Conservation (phyloP, 2,113 vertebrate species). For the Indicator indicator region DNA sequence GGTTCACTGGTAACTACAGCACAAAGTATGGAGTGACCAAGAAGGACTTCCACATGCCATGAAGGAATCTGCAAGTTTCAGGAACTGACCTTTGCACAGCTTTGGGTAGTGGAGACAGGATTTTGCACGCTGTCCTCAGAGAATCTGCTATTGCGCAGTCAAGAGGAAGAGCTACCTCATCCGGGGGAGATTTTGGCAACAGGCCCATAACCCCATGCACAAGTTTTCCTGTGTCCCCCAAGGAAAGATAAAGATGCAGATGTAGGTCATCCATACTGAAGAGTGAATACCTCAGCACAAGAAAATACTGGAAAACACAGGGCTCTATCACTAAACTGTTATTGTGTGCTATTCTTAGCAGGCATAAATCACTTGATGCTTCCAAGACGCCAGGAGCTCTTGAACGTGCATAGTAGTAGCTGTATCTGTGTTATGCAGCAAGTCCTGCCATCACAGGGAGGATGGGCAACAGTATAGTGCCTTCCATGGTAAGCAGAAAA, state of each 20-base stretch:
- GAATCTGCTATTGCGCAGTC: not conserved
- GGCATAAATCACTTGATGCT: not conserved
- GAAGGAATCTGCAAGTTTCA: not conserved
- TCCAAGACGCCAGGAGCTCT: slow-evolving; percentile 1
- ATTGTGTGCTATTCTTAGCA: not conserved
- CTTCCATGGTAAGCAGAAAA: not conserved
- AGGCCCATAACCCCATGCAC: not conserved
- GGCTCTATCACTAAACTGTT: not conserved
- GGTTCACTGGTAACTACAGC: not conserved
- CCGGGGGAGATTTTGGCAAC: not conserved
- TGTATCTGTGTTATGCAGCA: not conserved
- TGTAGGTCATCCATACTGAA: not conserved
- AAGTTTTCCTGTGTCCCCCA: not conserved
- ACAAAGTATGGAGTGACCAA: not conserved
- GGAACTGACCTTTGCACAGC: not conserved
- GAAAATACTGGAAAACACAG: not conserved
- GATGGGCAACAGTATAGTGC: not conserved
- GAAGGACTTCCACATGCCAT: not conserved
- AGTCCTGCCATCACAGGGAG: not conserved
- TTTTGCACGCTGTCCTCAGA: not conserved
- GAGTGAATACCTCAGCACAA: not conserved
- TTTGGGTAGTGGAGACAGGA: not conserved
- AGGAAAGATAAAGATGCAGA: not conserved
- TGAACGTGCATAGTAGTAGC: not conserved
- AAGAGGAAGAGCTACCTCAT: not conserved